Conservation (phyloP, 1,140 invertebrate species). For the Bombus consobrinus region DNA sequence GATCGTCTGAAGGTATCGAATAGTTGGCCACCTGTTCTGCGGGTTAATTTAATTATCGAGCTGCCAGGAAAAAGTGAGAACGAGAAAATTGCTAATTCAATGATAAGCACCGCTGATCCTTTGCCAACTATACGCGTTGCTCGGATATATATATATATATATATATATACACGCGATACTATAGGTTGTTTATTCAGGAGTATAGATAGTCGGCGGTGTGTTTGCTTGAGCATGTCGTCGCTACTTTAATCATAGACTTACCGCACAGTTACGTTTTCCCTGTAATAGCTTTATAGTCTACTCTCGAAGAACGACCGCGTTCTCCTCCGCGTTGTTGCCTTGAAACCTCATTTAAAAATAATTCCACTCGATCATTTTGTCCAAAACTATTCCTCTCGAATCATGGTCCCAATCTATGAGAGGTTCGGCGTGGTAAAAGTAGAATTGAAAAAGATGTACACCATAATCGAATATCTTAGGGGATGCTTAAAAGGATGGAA, state of each 20-base stretch:
- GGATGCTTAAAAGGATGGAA: background rate
- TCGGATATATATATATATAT: background rate
- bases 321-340: background rate
- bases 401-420: background rate
- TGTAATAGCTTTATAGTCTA: background rate
- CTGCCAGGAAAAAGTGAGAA: conserved; percentile 43
- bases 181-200: conserved; percentile 46
- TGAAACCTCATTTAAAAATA: background rate
- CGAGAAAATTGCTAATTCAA: conserved; percentile 51
- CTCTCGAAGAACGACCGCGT: too few relatives aligned
- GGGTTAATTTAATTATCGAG: conserved; percentile 41
- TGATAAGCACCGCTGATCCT: conserved; percentile 31
- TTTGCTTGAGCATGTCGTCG: conserved; percentile 25
- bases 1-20: background rate
- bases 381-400: background rate
- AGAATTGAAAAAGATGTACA: background rate
- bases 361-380: background rate
- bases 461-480: background rate
- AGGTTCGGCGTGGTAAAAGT: background rate
- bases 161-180: conserved; percentile 6
- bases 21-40: conserved; percentile 10
- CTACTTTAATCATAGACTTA: conserved; percentile 7
- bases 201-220: background rate
- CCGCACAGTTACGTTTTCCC: background rate
- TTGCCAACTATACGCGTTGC: conserved; percentile 37